Evolutionary conservation across 1,140 invertebrate genomes (phyloP).

Genomic region (Manduca sexta): DNA sequence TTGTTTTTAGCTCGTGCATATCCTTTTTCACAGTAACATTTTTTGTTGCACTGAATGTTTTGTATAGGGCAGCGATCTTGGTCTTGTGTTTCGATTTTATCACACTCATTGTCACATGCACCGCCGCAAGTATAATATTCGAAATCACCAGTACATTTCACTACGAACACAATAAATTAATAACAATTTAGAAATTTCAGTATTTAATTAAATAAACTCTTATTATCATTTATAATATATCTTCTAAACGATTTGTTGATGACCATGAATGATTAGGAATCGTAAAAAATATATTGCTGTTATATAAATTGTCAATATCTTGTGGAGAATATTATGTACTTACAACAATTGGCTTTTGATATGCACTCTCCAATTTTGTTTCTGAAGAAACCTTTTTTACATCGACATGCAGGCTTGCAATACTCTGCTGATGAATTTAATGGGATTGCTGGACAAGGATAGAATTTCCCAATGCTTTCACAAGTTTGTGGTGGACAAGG

Average conservation of each 20-base stretch:
- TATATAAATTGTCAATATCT: too few species aligned
- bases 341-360: slow-evolving; percentile 22
- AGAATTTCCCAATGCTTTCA: slow-evolving; percentile 21
- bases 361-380: slow-evolving; percentile 33
- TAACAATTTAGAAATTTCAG: too few species aligned
- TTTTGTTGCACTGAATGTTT: slow-evolving; percentile 66
- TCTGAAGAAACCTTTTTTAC: slow-evolving; percentile 26
- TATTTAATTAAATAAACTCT: too few species aligned
- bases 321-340: too few species aligned
- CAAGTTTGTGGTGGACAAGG: slow-evolving; percentile 27
- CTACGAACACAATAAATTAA: slow-evolving; percentile 14
- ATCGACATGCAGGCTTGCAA: slow-evolving; percentile 21
- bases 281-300: too few species aligned
- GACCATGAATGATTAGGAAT: too few species aligned
- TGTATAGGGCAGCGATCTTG: slow-evolving; percentile 56
- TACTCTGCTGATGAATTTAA: neutral
- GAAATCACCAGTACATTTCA: slow-evolving; percentile 36
- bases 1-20: slow-evolving; percentile 27
- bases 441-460: slow-evolving; percentile 7
- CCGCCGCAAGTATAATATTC: slow-evolving; percentile 64
- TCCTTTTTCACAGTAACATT: slow-evolving; percentile 61
- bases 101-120: slow-evolving; percentile 72
- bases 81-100: slow-evolving; percentile 49
- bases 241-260: too few species aligned
- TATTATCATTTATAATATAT: too few species aligned